A percentile compares a stretch with the other conserved stretches of the same genome.
Conservation (phyloP, 2,797 vertebrate genomes). For the Poeciliopsis turneri region DNA sequence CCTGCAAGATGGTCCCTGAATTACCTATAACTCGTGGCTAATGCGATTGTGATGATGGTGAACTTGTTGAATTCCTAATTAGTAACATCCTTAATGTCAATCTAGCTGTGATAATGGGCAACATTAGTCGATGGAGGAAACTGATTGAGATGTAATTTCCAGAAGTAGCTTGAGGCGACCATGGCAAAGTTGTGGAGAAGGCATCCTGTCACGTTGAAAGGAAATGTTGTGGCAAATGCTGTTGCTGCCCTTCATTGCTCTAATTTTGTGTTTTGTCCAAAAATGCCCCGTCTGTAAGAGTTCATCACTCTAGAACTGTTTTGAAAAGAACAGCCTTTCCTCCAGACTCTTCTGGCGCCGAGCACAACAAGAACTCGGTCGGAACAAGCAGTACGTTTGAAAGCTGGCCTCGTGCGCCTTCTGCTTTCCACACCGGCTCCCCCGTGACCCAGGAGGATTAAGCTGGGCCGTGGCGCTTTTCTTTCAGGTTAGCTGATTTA, state of each 20-base stretch:
- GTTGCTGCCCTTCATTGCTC: slow-evolving; percentile 35
- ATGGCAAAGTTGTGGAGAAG: slow-evolving; percentile 21
- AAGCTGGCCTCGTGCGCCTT: slow-evolving; percentile 45
- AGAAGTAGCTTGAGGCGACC: slow-evolving; percentile 23
- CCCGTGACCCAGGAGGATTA: slow-evolving; percentile 65
- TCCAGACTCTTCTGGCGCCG: background rate
- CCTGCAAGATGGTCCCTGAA: background rate
- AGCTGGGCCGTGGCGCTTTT: slow-evolving; percentile 47
- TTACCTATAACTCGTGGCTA: slow-evolving; percentile 9
- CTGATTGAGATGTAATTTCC: slow-evolving; percentile 18
- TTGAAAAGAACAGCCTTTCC: background rate
- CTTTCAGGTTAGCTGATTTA: slow-evolving; percentile 71
- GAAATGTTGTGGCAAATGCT: slow-evolving; percentile 39
- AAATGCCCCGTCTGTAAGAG: slow-evolving; percentile 39
- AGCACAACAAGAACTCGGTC: slow-evolving; percentile 34
- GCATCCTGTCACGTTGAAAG: slow-evolving; percentile 22
- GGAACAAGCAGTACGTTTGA: slow-evolving; percentile 37
- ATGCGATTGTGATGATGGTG: slow-evolving; percentile 7
- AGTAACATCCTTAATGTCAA: slow-evolving; percentile 17
- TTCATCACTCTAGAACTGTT: slow-evolving; percentile 23
- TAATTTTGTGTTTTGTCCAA: slow-evolving; percentile 47
- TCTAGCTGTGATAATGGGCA: slow-evolving; percentile 18
- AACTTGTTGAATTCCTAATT: slow-evolving; percentile 16
- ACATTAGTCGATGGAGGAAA: slow-evolving; percentile 30
- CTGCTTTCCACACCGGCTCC: slow-evolving; percentile 37